A percentile compares a stretch with the other conserved stretches of the same genome.
phyloP scores from a whole-genome alignment of 2,113 vertebrate species.

The Gallinago jamesoni region DNA sequence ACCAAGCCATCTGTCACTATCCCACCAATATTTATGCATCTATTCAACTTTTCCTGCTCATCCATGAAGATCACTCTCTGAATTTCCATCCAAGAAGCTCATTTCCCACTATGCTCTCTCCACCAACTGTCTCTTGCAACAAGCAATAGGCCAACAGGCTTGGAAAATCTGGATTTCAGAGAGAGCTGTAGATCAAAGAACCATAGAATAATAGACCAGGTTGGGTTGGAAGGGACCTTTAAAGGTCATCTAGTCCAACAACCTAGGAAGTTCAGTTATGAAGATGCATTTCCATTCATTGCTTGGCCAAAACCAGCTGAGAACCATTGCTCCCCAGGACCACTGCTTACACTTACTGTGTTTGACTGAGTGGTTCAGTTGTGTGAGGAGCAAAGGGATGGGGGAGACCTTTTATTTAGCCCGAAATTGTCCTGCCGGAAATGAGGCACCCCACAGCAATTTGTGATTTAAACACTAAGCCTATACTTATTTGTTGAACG shows the following conservation, averaged over 20 bases:
- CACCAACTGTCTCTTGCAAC: neutral
- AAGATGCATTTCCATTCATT: neutral
- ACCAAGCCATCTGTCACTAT: fast-evolving
- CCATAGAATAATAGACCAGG: neutral
- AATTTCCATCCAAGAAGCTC: neutral
- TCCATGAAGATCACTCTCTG: neutral
- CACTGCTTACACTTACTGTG: conserved; percentile 26
- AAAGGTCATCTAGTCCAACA: neutral
- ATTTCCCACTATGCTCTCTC: neutral
- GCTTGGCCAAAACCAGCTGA: neutral
- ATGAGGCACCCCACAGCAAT: conserved; percentile 58
- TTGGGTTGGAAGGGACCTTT: neutral
- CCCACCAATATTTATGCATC: too few relatives aligned
- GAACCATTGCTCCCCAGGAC: neutral
- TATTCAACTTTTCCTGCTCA: neutral
- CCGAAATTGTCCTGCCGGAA: neutral
- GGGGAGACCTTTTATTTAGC: conserved; percentile 44
- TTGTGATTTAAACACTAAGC: neutral
- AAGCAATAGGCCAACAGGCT: neutral
- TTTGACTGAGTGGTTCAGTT: neutral
- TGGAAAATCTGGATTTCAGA: neutral
- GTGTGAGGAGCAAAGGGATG: conserved; percentile 32
- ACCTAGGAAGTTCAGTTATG: neutral
- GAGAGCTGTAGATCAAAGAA: neutral
- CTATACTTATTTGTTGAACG: conserved; percentile 24